A percentile compares a stretch with the other conserved stretches of the same genome.
phyloP scores from a whole-genome alignment of 1,140 invertebrate species.

The Cyclargus thomasi region DNA sequence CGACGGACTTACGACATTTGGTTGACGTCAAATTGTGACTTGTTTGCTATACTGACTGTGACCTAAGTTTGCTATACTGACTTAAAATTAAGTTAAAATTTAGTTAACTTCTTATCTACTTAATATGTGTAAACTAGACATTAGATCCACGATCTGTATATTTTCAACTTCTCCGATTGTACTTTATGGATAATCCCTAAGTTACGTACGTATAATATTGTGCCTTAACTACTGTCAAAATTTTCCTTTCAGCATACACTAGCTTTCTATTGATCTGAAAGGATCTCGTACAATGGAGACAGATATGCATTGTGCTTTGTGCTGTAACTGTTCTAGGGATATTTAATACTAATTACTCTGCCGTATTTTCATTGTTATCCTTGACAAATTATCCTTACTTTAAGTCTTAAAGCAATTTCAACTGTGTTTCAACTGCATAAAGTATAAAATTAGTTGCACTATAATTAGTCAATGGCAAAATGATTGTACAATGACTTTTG shows the following conservation, averaged over 20 bases:
- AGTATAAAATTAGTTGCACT: not conserved
- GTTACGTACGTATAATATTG: no score
- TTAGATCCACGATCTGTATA: no score
- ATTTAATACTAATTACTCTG: not conserved
- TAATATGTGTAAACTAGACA: no score
- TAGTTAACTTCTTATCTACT: no score
- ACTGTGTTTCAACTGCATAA: not conserved
- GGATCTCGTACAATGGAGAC: not conserved
- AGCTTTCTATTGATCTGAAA: not conserved
- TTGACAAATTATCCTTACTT: not conserved
- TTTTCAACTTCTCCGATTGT: no score
- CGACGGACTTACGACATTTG: no score
- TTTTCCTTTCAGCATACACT: not conserved
- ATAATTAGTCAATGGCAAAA: not conserved
- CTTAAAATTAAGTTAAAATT: no score
- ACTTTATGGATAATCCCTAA: no score
- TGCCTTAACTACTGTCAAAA: no score
- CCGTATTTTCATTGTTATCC: not conserved
- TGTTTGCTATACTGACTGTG: no score
- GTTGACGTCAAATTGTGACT: no score
- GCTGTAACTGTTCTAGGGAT: not conserved
- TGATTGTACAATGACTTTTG: constrained; percentile 1
- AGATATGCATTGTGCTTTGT: not conserved
- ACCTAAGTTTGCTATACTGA: no score
- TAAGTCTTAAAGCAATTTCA: not conserved